Evolutionary conservation across 2,797 vertebrate species (phyloP).

Genomic region (Pantherophis vulpinus): DNA sequence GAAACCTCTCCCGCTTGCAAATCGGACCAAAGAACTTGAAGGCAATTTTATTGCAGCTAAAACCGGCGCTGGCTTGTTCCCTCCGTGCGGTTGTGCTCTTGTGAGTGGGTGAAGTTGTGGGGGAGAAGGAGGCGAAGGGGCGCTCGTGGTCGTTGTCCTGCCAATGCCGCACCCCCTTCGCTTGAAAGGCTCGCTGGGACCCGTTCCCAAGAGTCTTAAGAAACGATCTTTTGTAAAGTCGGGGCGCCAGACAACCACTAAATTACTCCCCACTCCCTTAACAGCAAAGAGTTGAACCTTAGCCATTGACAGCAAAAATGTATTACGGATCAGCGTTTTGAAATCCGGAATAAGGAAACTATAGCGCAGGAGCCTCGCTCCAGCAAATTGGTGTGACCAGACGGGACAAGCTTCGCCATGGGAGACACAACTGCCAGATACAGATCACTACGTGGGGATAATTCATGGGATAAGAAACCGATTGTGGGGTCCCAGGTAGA

Average conservation of each 20-base stretch:
- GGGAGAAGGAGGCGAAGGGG: background rate
- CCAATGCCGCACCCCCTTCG: background rate
- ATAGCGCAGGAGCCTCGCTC: background rate
- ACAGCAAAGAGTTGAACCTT: no score
- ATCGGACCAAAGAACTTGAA: background rate
- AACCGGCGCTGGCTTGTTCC: background rate
- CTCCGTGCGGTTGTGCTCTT: background rate
- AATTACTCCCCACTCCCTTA: background rate
- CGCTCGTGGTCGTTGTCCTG: no score
- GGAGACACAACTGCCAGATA: background rate
- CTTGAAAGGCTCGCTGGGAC: background rate
- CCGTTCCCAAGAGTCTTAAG: background rate
- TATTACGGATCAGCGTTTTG: background rate
- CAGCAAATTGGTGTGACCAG: background rate
- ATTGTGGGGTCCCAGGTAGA: constrained; percentile 49
- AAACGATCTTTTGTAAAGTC: background rate
- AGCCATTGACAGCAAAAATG: background rate
- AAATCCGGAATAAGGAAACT: background rate
- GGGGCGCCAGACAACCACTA: background rate
- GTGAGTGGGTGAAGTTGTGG: background rate
- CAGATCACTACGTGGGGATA: background rate
- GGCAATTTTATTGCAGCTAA: background rate
- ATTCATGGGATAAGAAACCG: constrained; percentile 46
- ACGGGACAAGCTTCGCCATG: background rate
- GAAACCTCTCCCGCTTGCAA: background rate